Conservation (phyloP, 2,113 vertebrate species). For the Stegastes partitus region DNA sequence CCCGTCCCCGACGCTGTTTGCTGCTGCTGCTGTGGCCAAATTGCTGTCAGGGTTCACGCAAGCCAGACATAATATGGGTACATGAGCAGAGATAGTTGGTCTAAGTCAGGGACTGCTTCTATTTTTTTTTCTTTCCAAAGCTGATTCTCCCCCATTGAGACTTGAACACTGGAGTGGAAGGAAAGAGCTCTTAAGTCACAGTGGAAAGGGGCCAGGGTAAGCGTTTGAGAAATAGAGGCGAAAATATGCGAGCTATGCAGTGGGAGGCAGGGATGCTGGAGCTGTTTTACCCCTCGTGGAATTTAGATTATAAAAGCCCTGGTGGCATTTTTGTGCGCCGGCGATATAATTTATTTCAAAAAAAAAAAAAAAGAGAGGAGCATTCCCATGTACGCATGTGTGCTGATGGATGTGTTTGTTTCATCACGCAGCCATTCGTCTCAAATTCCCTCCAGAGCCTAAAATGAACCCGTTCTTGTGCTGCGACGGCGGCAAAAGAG, state of each 20-base stretch:
- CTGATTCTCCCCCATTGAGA: constrained; percentile 58
- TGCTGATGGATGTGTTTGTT: constrained; percentile 28
- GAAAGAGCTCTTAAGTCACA: constrained; percentile 66
- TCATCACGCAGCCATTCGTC: constrained; percentile 24
- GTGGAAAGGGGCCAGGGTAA: constrained; percentile 54
- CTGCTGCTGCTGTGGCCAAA: constrained; percentile 52
- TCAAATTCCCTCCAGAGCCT: constrained; percentile 15
- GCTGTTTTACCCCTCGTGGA: constrained; percentile 68
- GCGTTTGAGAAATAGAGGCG: constrained; percentile 67
- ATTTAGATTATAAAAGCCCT: constrained; percentile 76
- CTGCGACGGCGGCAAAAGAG: constrained; percentile 31
- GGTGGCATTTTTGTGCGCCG: constrained; percentile 58
- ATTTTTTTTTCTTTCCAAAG: constrained; percentile 22
- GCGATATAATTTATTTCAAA: constrained; percentile 60
- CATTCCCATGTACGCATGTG: constrained; percentile 40
- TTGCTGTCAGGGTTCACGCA: constrained; percentile 66
- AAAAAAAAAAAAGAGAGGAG: no score
- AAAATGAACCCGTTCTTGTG: neutral
- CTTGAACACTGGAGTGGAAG: constrained; percentile 56
- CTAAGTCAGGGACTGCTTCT: constrained; percentile 43
- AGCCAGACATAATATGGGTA: constrained; percentile 52
- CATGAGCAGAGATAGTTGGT: constrained; percentile 62
- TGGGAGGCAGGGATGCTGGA: constrained; percentile 77
- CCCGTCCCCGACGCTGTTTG: constrained; percentile 50
- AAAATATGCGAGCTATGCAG: constrained; percentile 85